Conservation (phyloP, 1,140 invertebrate species). For the Eueides isabella region DNA sequence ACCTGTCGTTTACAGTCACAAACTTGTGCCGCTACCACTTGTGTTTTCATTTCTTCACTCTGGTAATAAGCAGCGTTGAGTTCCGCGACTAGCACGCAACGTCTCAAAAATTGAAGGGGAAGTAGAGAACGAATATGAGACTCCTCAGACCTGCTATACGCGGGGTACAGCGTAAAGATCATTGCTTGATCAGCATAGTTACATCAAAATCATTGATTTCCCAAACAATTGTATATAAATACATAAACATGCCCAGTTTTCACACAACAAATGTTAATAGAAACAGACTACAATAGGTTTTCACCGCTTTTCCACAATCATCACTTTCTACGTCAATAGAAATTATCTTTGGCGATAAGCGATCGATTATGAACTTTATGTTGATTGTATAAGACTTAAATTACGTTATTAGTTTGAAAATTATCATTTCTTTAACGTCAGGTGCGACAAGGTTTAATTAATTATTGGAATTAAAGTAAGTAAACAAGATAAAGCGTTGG, state of each 20-base stretch:
- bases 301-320: constrained; percentile 68
- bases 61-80: no score
- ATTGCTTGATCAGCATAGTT: background rate
- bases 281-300: constrained; percentile 21
- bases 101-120: no score
- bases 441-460: background rate
- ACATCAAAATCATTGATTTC: constrained; percentile 12
- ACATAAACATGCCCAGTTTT: constrained; percentile 20
- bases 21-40: no score
- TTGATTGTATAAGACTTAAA: background rate
- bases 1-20: no score
- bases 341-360: constrained; percentile 52
- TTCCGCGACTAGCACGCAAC: no score
- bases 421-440: background rate
- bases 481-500: background rate
- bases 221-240: constrained; percentile 29
- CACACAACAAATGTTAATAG: constrained; percentile 22
- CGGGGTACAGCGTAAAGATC: no score
- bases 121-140: no score
- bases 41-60: no score
- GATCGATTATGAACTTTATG: constrained; percentile 40
- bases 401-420: background rate
- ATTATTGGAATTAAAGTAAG: background rate
- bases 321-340: constrained; percentile 71
- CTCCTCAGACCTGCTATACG: no score